Evolutionary conservation across 2,113 vertebrate species (phyloP).

Genomic region (Vidua chalybeata): DNA sequence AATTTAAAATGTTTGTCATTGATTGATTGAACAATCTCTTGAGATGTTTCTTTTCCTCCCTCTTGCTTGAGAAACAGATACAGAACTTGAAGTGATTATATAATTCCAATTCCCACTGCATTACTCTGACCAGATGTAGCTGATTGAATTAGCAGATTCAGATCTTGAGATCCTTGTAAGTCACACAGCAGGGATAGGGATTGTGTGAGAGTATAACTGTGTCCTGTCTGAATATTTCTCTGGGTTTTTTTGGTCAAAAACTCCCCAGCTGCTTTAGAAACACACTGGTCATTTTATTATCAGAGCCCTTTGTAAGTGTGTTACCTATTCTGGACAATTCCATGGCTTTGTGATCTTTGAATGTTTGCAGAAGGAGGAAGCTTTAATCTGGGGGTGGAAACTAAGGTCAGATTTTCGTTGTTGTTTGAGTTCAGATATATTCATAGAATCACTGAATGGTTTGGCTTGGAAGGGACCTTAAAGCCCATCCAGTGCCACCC

Average conservation of each 20-base stretch:
- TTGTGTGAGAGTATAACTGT: not conserved
- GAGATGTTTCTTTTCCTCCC: not conserved
- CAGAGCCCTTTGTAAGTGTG: not conserved
- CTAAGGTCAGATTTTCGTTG: not conserved
- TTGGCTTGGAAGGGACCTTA: not conserved
- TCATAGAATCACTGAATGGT: accelerated
- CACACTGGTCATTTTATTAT: not conserved
- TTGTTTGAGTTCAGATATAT: not conserved
- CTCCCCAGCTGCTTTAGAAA: not conserved
- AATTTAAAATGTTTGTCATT: not conserved
- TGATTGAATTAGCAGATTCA: not conserved
- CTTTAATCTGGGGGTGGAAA: not conserved
- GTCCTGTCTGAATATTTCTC: not conserved
- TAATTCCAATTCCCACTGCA: not conserved
- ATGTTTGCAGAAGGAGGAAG: not conserved
- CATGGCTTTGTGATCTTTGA: not conserved
- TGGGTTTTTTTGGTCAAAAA: not conserved
- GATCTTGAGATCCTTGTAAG: not conserved
- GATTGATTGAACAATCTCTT: not conserved
- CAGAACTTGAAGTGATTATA: not conserved
- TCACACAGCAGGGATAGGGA: not conserved
- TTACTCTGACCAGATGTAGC: not conserved
- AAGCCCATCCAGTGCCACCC: accelerated
- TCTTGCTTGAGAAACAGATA: not conserved
- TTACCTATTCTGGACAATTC: not conserved